Evolutionary conservation across 2,888 invertebrate genomes (phyloP).

Genomic region (Synanthedon myopaeformis): DNA sequence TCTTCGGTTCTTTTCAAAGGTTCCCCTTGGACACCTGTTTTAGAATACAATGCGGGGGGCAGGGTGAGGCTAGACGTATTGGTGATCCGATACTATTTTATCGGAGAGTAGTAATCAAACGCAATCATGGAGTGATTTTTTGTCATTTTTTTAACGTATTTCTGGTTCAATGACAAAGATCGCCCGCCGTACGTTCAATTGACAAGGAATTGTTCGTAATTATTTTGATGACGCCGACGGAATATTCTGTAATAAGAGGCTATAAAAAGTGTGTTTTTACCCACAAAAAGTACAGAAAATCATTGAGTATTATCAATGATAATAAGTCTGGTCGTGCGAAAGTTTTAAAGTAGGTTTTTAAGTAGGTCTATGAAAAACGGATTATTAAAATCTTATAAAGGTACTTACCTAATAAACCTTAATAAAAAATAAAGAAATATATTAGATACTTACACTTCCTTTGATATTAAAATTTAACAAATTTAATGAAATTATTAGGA

Average conservation of each 20-base stretch:
- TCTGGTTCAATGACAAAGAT: conserved; percentile 58
- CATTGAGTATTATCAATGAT: no score
- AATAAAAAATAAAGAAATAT: no score
- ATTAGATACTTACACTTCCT: no score
- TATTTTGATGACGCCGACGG: conserved; percentile 11
- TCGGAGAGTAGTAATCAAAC: conserved; percentile 58
- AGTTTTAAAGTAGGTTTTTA: no score
- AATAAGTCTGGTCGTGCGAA: no score
- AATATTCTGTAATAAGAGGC: neutral
- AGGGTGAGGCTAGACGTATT: conserved; percentile 23
- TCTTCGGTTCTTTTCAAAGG: conserved; percentile 12
- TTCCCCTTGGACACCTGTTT: conserved; percentile 14
- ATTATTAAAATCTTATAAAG: no score
- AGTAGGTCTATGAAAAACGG: no score
- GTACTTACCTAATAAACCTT: no score
- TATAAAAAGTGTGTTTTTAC: neutral
- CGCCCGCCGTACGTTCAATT: conserved; percentile 43
- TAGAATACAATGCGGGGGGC: conserved; percentile 11
- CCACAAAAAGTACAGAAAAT: neutral
- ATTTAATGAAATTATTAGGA: no score
- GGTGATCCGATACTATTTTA: conserved; percentile 35
- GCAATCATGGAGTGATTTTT: conserved; percentile 56
- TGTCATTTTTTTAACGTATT: conserved; percentile 42
- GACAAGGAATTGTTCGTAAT: conserved; percentile 54
- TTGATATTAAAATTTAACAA: no score